These are phyloP conservation scores for Antechinus flavipes DNA, from an alignment of 2,113 vertebrate species.

Conservation along the genomic window DNA sequence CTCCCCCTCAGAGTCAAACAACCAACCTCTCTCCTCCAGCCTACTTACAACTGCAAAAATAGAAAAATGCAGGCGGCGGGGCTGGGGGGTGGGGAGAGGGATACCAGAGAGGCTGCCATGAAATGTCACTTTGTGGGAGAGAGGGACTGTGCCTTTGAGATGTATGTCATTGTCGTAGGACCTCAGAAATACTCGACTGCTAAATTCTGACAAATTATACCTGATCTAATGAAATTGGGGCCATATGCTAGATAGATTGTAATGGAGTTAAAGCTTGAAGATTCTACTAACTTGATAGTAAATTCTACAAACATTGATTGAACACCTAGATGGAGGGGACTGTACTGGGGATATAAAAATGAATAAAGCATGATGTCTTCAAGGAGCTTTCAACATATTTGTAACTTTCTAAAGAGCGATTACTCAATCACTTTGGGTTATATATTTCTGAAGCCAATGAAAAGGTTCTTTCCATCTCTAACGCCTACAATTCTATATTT, in stretches of 20 bases:
- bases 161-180: background rate
- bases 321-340: background rate
- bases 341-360: background rate
- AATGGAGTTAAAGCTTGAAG: background rate
- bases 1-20: background rate
- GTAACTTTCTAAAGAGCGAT: background rate
- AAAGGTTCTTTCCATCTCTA: background rate
- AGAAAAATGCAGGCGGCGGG: conserved; percentile 6
- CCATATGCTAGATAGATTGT: background rate
- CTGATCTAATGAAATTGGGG: background rate
- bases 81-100: background rate
- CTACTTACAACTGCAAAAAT: conserved; percentile 22
- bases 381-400: background rate
- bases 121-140: background rate
- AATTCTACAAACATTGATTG: background rate
- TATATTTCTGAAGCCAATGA: background rate
- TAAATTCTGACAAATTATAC: background rate
- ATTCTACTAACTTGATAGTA: background rate
- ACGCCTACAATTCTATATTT: background rate
- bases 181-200: background rate
- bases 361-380: background rate
- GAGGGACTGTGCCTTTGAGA: background rate
- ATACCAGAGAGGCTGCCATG: background rate
- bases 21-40: background rate
- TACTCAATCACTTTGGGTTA: background rate